Base-by-base conservation (phyloP, 35 echinoderm and acorn worm species). In the Apostichopus californicus region DNA sequence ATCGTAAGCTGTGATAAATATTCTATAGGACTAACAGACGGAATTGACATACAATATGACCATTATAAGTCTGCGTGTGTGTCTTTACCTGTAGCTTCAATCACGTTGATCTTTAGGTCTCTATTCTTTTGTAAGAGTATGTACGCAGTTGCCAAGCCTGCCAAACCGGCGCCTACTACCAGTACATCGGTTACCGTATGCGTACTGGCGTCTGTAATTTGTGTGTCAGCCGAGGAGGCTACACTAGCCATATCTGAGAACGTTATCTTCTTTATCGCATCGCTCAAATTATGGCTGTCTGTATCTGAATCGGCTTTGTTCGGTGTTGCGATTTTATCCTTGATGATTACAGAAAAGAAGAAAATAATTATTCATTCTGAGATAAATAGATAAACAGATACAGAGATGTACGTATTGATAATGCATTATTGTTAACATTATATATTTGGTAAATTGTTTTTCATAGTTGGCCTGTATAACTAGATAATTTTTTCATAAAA, bases 111-210 rank as follows among this genome's bases (percentile, higher is more conserved):
- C 15, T 88, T 91, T 26, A 97, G 56, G 9, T 86, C 66, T 64
- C 81, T 71, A 22, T 94, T 82, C 11, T 78, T 83, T 18, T 89
- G 85, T 18, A 65, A 81, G 1, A 97, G 77, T 1, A 18, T 14
- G 79, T 97, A 91, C 5, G 93, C 95, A 26, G 95, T 91, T 15
- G 87, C 80, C 60, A 97, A 80, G 77, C 95, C 95, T 5, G 95
- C 91, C 73, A 97, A 87, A 17, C 95, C 95, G 5, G 90, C 95
- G 5, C 95, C 95, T 6, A 97, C 87, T 59, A 97, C 79, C 18
- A 94, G 90, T 6, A 97, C 93, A 46, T 94, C 93, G 3, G 59
- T 20, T 4, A 79, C 72, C 22, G 79, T 57, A 8, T 91, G 89
- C 5, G 53, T n/a, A 9, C 12, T 8, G 15, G 14, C 13, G 9